Conservation (phyloP, 1,140 invertebrate species). For the Platyura marginata region DNA sequence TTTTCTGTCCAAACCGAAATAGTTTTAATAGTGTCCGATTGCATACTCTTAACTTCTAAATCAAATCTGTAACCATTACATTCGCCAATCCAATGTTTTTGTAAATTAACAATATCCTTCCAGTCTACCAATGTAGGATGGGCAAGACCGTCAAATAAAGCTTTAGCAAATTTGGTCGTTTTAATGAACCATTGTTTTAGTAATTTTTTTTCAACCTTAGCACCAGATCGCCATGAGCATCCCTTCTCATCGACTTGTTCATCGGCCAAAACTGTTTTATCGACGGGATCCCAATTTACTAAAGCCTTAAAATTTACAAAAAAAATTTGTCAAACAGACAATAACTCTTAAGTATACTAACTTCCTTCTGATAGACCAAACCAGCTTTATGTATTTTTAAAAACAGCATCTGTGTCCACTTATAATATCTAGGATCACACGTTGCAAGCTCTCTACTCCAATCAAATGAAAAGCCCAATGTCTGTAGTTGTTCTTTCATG, state of each 20-base stretch:
- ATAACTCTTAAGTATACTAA: conserved; percentile 16
- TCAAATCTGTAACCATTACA: conserved; percentile 73
- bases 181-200: conserved; percentile 92
- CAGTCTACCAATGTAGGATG: conserved; percentile 49
- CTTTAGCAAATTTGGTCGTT: conserved; percentile 77
- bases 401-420: conserved; percentile 94
- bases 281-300: conserved; percentile 98
- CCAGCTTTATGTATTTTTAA: conserved; percentile 71
- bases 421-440: conserved; percentile 60
- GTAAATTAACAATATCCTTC: conserved; percentile 75
- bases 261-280: conserved; percentile 92
- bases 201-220: conserved; percentile 75
- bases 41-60: conserved; percentile 27
- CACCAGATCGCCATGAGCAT: conserved; percentile 91
- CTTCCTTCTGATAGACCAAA: conserved; percentile 73
- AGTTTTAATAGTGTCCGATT: conserved; percentile 20
- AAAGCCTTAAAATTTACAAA: conserved; percentile 33
- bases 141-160: conserved; percentile 51
- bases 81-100: conserved; percentile 91
- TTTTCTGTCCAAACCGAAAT: conserved; percentile 56
- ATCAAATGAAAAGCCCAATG: conserved; percentile 78
- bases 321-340: conserved; percentile 1
- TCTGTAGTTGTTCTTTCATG: conserved; percentile 77
- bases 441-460: conserved; percentile 79
- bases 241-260: conserved; percentile 92